Evolutionary conservation across 2,797 vertebrate species (phyloP).

Genomic region (Coregonus ussuriensis): DNA sequence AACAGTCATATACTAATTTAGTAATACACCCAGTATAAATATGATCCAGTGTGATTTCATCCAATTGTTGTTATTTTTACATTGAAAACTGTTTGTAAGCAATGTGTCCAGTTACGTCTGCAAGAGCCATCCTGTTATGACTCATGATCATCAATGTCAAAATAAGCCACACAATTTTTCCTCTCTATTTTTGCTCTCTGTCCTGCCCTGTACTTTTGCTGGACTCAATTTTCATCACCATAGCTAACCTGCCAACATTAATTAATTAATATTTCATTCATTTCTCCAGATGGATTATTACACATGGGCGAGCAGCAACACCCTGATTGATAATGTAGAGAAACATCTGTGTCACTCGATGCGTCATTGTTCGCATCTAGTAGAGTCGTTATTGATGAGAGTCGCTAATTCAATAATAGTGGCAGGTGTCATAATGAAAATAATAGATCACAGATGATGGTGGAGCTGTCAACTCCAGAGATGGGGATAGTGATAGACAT

Average conservation of each 20-base stretch:
- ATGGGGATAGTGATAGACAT: background rate
- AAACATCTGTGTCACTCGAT: constrained; percentile 7
- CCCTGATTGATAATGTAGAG: background rate
- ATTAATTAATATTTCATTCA: background rate
- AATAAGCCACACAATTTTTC: background rate
- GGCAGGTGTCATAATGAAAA: background rate
- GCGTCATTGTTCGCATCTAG: background rate
- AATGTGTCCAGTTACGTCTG: background rate
- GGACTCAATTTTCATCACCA: background rate
- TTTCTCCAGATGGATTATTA: background rate
- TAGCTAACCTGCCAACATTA: background rate
- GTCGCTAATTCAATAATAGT: background rate
- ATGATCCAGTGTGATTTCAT: background rate
- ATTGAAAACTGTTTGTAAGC: background rate
- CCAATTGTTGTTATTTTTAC: background rate
- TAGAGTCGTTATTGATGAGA: background rate
- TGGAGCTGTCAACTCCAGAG: background rate
- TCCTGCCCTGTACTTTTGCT: background rate
- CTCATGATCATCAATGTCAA: background rate
- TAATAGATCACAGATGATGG: background rate
- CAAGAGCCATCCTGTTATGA: background rate
- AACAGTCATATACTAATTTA: background rate
- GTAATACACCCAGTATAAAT: background rate
- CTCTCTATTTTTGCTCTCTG: background rate
- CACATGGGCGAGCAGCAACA: background rate